phyloP scores from a whole-genome alignment of 2,888 invertebrate genomes.

The Escarpia spicata region DNA sequence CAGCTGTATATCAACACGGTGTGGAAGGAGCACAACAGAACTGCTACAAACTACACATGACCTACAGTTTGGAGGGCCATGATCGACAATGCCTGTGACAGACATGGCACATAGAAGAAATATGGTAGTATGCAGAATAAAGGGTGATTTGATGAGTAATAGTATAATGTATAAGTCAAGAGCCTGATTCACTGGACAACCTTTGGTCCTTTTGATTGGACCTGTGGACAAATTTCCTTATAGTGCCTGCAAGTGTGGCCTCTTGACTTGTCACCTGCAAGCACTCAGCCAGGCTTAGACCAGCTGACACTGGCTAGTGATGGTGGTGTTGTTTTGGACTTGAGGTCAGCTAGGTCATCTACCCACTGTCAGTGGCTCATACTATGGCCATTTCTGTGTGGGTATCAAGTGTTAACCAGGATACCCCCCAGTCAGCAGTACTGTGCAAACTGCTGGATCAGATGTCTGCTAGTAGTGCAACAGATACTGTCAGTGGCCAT shows the following conservation, averaged over 20 bases:
- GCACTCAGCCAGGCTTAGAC: background rate
- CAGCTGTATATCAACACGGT: too few species aligned
- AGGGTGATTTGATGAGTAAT: background rate
- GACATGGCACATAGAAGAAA: too few species aligned
- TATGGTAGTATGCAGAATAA: background rate
- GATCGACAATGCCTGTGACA: too few species aligned
- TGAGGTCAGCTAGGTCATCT: background rate
- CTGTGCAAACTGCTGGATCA: background rate
- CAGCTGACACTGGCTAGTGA: background rate
- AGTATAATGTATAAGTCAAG: background rate
- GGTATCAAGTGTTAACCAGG: background rate
- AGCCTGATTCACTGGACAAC: background rate
- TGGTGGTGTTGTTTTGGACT: constrained; percentile 3
- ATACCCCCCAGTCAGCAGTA: background rate
- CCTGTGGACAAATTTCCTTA: background rate
- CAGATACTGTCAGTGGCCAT: background rate
- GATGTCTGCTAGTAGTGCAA: background rate
- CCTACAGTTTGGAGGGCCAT: too few species aligned
- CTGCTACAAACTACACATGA: too few species aligned
- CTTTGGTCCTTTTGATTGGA: background rate
- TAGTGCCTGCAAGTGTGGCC: background rate
- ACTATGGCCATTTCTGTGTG: background rate
- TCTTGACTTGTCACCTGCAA: background rate
- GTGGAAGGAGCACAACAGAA: too few species aligned
- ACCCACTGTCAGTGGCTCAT: background rate